Evolutionary conservation across 2,888 invertebrate species (phyloP), one percentile per base, ranked within the genome.

Genomic region (Aporophyla lueneburgensis): DNA sequence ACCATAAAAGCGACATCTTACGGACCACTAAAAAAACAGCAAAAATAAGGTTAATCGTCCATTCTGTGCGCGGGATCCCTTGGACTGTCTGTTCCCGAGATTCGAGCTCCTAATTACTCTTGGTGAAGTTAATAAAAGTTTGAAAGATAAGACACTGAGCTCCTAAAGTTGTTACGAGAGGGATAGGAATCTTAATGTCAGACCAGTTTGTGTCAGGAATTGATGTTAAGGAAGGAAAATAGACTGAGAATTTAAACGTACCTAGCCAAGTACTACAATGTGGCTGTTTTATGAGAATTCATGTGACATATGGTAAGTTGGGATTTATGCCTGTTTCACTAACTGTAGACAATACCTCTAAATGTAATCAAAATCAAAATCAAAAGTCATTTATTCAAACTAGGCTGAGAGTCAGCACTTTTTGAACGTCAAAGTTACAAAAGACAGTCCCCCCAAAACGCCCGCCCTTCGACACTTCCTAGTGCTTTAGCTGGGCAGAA

Each of bases 41-140:
- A 71, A 66, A 76, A 83, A 74, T 21, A 76, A 84, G 70, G 56
- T 70, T 71, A 75, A 80, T 76, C 54, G 33, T 59, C 73, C 49
- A 51, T 63, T 40, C 61, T 53, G 56, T 40, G 43, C 56, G 24
- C 78, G 74, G n/a, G 71, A 71, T 56, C 67, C 58, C 58, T 71
- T 16, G 21, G 71, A 81, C 78, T 70, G 78, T 70, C 77, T 74
- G 74, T 71, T 74, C 63, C 24, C 73, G 49, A 77, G 76, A 85
- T 82, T 81, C 69, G n/a, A 71, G 72, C 71, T 74, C 80, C 86
- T 89, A 89, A 89, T 89, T 89, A 89, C 90, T 85, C 74, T 89
- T 89, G 24, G 69, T 27, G 62, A 89, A 89, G 84, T 88, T 88
- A 89, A 87, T 89, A 89, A 91, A 90, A 91, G 87, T 91, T 89